phyloP scores from a whole-genome alignment of 2,888 invertebrate genomes.

The Rutpela maculata region DNA sequence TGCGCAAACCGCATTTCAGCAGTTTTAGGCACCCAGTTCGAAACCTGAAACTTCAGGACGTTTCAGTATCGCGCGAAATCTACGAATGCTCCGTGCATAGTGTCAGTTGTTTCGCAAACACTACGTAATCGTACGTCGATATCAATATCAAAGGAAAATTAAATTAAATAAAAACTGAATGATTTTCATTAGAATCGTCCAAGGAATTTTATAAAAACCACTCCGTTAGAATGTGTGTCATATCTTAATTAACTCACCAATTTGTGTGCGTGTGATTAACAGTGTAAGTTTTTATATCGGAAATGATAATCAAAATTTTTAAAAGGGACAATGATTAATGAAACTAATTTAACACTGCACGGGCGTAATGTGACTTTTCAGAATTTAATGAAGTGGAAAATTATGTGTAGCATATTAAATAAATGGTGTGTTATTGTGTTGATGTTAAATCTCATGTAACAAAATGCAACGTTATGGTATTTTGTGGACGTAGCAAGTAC shows the following conservation, averaged over 20 bases:
- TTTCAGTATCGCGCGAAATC: constrained; percentile 57
- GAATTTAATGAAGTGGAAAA: constrained; percentile 27
- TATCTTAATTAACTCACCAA: neutral
- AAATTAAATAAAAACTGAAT: neutral
- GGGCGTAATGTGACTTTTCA: constrained; percentile 8
- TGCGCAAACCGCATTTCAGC: constrained; percentile 55
- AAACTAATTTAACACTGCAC: neutral
- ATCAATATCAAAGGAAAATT: neutral
- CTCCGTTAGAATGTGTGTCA: neutral
- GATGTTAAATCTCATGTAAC: constrained; percentile 14
- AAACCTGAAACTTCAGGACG: constrained; percentile 50
- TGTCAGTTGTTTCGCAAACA: constrained; percentile 34
- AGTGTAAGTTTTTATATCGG: constrained; percentile 15
- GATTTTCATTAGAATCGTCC: neutral
- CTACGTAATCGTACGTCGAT: constrained; percentile 38
- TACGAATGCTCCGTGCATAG: constrained; percentile 42
- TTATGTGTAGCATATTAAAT: constrained; percentile 27
- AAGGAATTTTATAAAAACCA: neutral
- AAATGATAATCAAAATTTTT: constrained; percentile 9
- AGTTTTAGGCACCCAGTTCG: constrained; percentile 44
- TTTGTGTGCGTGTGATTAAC: neutral
- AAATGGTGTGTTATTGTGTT: constrained; percentile 24
- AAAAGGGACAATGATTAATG: constrained; percentile 29
- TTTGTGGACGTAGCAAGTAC: constrained; percentile 14
- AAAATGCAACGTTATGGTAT: constrained; percentile 14